Percentiles rank a stretch among this genome's conserved stretches.
Conservation (phyloP, 2,797 vertebrate species). For the Borostomias antarcticus region DNA sequence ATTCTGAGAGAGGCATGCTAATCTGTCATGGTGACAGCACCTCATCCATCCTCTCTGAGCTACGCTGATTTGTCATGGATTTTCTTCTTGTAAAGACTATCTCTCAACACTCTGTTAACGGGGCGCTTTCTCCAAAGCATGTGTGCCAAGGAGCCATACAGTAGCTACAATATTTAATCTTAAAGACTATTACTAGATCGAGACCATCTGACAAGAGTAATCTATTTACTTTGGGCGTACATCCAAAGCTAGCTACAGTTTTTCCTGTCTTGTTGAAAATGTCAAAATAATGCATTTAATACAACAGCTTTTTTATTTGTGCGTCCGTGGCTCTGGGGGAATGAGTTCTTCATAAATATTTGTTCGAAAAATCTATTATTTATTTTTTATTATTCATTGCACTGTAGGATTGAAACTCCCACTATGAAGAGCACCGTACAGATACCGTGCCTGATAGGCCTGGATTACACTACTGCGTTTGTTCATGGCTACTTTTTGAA, state of each 20-base stretch:
- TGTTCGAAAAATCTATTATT: neutral
- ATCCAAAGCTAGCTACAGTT: neutral
- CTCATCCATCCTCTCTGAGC: conserved; percentile 44
- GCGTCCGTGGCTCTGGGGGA: too few relatives aligned
- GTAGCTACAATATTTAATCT: conserved; percentile 20
- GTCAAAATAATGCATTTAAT: neutral
- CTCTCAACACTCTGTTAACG: conserved; percentile 56
- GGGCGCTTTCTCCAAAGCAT: conserved; percentile 25
- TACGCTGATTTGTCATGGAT: conserved; percentile 59
- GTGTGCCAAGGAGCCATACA: conserved; percentile 31
- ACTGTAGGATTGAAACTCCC: too few relatives aligned
- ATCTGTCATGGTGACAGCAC: conserved; percentile 68
- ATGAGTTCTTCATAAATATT: neutral
- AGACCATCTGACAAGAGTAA: neutral
- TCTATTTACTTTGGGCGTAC: neutral
- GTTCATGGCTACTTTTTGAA: too few relatives aligned
- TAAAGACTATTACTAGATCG: neutral
- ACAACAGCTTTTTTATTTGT: neutral
- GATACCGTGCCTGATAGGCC: too few relatives aligned
- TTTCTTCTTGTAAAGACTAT: conserved; percentile 50
- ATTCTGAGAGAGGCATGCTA: conserved; percentile 52
- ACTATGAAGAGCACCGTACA: too few relatives aligned
- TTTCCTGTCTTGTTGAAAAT: neutral
- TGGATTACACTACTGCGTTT: too few relatives aligned
- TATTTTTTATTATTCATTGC: too few relatives aligned